phyloP scores from a whole-genome alignment of 2,113 vertebrate genomes.

The Tragelaphus strepsiceros region DNA sequence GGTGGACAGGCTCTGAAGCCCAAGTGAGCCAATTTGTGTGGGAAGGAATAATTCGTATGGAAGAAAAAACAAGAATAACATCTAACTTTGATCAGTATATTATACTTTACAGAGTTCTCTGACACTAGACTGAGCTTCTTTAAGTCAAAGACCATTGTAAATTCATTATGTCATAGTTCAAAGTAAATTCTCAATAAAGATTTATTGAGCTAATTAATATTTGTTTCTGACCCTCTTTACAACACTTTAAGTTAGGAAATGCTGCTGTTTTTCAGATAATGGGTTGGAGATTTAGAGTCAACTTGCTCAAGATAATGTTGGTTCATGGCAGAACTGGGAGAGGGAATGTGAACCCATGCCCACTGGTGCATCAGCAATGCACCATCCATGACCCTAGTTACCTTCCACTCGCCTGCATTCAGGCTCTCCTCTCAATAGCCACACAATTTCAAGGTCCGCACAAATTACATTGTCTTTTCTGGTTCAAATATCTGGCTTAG shows the following conservation, averaged over 20 bases:
- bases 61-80: not conserved
- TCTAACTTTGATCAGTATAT: not conserved
- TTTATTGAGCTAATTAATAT: not conserved
- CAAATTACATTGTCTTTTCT: not conserved
- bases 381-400: too few relatives aligned
- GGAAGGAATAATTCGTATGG: not conserved
- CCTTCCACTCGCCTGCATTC: not conserved
- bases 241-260: not conserved
- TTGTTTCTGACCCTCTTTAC: not conserved
- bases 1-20: not conserved
- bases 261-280: not conserved
- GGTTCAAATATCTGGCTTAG: slow-evolving; percentile 4
- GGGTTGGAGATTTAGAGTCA: not conserved
- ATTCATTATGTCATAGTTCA: not conserved
- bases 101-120: not conserved
- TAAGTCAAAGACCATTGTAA: not conserved
- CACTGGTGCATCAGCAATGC: not conserved
- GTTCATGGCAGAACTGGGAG: not conserved
- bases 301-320: not conserved
- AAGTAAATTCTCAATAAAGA: not conserved
- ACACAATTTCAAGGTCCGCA: not conserved
- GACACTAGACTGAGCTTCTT: not conserved
- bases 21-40: not conserved
- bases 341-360: not conserved
- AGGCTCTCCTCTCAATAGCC: not conserved